phyloP scores from a whole-genome alignment of 1,140 invertebrate species.

The Lanistes nyassanus region DNA sequence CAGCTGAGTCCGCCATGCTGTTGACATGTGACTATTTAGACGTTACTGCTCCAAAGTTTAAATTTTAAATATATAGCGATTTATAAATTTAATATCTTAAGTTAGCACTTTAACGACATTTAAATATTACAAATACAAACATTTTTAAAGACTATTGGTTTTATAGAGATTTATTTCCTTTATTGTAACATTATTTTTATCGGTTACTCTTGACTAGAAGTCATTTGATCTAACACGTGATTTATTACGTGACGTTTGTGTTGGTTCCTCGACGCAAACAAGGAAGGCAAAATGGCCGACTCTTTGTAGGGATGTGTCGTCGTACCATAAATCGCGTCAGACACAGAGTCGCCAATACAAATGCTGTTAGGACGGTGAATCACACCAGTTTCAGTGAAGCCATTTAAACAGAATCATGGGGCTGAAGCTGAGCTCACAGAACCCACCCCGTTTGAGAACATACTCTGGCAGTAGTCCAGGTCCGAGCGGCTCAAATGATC shows the following conservation, averaged over 20 bases:
- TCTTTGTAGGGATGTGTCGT: conserved; percentile 7
- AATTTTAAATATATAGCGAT: neutral
- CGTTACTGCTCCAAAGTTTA: conserved; percentile 1
- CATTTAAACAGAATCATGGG: conserved; percentile 43
- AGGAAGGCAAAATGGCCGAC: conserved; percentile 61
- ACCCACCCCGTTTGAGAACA: conserved; percentile 53
- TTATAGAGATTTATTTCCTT: neutral
- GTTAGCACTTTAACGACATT: neutral
- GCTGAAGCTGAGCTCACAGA: conserved; percentile 56
- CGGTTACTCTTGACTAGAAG: neutral
- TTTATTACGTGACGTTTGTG: conserved; percentile 53
- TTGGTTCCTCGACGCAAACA: conserved; percentile 63
- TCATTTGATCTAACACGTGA: conserved; percentile 26
- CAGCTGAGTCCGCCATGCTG: conserved; percentile 20
- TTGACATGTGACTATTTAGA: conserved; percentile 15
- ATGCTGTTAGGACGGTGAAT: conserved; percentile 11
- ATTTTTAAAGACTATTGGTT: neutral
- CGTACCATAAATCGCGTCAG: conserved; percentile 19
- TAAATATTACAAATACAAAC: neutral
- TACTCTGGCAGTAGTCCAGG: conserved; percentile 58
- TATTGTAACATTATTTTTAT: neutral
- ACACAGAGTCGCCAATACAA: neutral
- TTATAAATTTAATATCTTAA: neutral
- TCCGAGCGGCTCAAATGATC: conserved; percentile 43
- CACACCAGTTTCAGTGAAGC: neutral